phyloP scores from a whole-genome alignment of 2,888 invertebrate species.

The Melinaea menophilus region DNA sequence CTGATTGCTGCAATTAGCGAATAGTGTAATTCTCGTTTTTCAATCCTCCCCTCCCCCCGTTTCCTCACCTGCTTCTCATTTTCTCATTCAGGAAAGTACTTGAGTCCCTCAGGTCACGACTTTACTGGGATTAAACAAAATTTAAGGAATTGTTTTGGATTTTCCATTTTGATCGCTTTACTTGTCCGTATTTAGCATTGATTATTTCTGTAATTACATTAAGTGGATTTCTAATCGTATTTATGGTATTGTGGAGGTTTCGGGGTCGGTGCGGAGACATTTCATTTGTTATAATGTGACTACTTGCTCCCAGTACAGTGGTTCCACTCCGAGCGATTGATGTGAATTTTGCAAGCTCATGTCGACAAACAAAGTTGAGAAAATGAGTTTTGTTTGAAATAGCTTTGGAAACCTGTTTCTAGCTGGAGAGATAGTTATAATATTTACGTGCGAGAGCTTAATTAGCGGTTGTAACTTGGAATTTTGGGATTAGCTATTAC shows the following conservation, averaged over 20 bases:
- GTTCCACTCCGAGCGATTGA: slow-evolving; percentile 25
- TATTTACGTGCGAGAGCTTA: slow-evolving; percentile 11
- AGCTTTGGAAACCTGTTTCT: slow-evolving; percentile 22
- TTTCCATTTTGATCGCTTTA: slow-evolving; percentile 47
- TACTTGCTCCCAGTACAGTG: slow-evolving; percentile 28
- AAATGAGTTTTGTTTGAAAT: slow-evolving; percentile 31
- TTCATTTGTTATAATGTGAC: slow-evolving; percentile 34
- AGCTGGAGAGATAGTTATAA: slow-evolving; percentile 21
- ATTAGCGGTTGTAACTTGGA: too few species aligned
- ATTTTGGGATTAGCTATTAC: neutral
- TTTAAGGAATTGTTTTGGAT: slow-evolving; percentile 71
- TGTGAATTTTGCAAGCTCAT: slow-evolving; percentile 24
- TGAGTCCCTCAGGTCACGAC: slow-evolving; percentile 66
- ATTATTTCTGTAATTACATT: slow-evolving; percentile 60
- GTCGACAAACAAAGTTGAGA: slow-evolving; percentile 28
- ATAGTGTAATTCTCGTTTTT: slow-evolving; percentile 76
- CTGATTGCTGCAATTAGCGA: slow-evolving; percentile 77
- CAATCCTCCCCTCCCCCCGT: slow-evolving; percentile 50
- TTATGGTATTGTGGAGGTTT: slow-evolving; percentile 45
- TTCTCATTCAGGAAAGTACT: slow-evolving; percentile 66
- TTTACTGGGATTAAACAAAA: slow-evolving; percentile 70
- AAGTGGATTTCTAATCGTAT: slow-evolving; percentile 63
- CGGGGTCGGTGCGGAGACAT: slow-evolving; percentile 35
- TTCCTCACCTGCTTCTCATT: slow-evolving; percentile 39
- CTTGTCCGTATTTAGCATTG: slow-evolving; percentile 49